Conservation (phyloP, 2,113 vertebrate species). For the Crotophaga sulcirostris region DNA sequence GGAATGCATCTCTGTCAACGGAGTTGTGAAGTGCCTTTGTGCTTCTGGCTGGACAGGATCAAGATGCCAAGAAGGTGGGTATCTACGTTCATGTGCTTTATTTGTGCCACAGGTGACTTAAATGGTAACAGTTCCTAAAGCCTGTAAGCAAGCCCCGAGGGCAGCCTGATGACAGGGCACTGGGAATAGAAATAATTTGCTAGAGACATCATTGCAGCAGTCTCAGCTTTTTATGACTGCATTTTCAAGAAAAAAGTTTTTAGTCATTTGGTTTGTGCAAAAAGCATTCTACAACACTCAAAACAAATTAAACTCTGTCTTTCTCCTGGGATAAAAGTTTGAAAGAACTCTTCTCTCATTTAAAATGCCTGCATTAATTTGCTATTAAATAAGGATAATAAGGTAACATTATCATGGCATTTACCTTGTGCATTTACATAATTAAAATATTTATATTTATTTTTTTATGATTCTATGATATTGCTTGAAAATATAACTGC, state of each 20-base stretch:
- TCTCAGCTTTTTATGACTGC: not conserved
- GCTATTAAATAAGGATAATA: not conserved
- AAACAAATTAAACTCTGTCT: not conserved
- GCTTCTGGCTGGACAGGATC: slow-evolving; percentile 85
- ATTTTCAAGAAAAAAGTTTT: not conserved
- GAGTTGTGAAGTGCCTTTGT: slow-evolving; percentile 83
- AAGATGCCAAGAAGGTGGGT: slow-evolving; percentile 85
- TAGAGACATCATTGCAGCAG: not conserved
- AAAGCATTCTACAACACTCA: not conserved
- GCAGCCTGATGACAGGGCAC: not conserved
- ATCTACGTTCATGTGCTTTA: not conserved
- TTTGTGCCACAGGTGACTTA: not conserved
- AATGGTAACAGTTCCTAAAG: not conserved
- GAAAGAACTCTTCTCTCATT: not conserved
- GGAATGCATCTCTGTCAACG: slow-evolving; percentile 80
- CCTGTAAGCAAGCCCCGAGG: not conserved
- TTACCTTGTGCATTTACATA: not conserved
- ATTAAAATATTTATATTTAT: not conserved
- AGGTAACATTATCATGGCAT: not conserved
- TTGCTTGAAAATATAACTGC: not conserved
- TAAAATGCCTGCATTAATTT: not conserved
- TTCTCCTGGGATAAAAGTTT: not conserved
- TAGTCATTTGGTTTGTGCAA: not conserved
- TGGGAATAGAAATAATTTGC: not conserved
- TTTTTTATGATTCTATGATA: too few relatives aligned